Base-by-base conservation (phyloP, 35 echinoderm and acorn worm genomes). In the Ophioderma brevispina region DNA sequence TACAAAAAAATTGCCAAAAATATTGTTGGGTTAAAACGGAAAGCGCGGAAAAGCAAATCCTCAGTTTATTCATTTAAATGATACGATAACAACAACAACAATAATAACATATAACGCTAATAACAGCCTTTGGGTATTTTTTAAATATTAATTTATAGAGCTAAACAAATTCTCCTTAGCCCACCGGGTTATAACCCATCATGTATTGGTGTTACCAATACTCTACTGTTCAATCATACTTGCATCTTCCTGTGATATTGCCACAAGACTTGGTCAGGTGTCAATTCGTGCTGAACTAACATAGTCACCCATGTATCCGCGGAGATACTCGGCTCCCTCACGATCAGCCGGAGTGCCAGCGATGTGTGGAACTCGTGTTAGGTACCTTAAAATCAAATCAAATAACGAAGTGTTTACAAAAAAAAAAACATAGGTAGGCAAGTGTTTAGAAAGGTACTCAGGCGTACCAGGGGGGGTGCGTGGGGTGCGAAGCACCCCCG, bases 271-370 rank as follows among this genome's bases (percentile, higher is more conserved):
- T 87, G 41, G 49, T 95, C 92, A 31, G 94, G 90, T 31, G 87
- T 63, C 64, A 95, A 37, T 13, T 86, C 78, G 5, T 78, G 89
- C 49, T 50, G 38, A 75, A 92, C 94, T 17, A 95, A 89, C 94
- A 21, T 95, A 85, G 33, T 88, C 89, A 49, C 92, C 50, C 94
- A 89, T 91, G 11, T 76, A 80, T 32, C 79, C 13, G 77, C 42
- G 21, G 0, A 95, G 35, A 36, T 49, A 39, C 63, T 95, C 82
- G 3, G 94, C 94, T 11, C 82, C 82, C 33, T 92, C 89, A 19
- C 80, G 37, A 84, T 95, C 94, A 10, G 82, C 84, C 0, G 85
- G 19, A 32, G 94, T 95, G 0, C 94, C 94, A 10, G 94, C 94
- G 13, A 95, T 38, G 31, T 95, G 94, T 32, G 94, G 94, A 37